Evolutionary conservation across 2,888 invertebrate species (phyloP), one percentile per base, ranked within the genome.

Genomic region (Pseudeuparius sepicola): DNA sequence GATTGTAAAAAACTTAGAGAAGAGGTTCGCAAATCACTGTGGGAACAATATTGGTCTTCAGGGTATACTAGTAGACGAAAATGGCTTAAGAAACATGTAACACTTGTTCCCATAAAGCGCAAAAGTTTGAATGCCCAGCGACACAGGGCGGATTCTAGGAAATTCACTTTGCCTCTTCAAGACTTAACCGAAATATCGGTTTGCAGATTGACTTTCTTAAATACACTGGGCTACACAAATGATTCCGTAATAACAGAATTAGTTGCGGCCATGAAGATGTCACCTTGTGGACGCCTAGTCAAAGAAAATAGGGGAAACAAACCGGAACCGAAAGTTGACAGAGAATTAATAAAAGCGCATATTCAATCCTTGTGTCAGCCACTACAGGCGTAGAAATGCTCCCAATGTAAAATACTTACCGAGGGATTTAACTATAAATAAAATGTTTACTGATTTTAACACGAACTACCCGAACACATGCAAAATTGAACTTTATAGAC

Each of bases 241-340:
- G 36, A 41, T 20, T 38, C 43, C 12, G 43, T 43, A 3, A 36
- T 43, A n/a, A 43, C 43, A 10, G 38, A 39, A 35, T 26, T 42
- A 24, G 24, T 28, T 10, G n/a, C 2, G 6, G 34, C 30, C 14
- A 44, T 40, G 16, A 40, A 40, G 29, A 27, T 9, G 4, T 18
- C 23, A 14, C 38, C 35, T 12, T n/a, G n/a, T n/a, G 24, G 34
- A 24, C 12, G 11, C 10, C 2, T 10, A 3, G 32, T 41, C 3
- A 36, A 32, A 27, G 36, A 41, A 35, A 17, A 23, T 15, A 27
- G 34, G 12, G 36, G 36, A 9, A 4, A 4, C n/a, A 32, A 24
- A 7, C 4, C 24, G 14, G 24, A 36, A 16, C n/a, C n/a, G n/a
- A 26, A 14, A 31, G 12, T 7, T 7, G 6, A 28, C 24, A 26